These are phyloP conservation scores for Pachypsylla venusta DNA, from an alignment of 1,140 invertebrate species.

Conservation along the genomic window DNA sequence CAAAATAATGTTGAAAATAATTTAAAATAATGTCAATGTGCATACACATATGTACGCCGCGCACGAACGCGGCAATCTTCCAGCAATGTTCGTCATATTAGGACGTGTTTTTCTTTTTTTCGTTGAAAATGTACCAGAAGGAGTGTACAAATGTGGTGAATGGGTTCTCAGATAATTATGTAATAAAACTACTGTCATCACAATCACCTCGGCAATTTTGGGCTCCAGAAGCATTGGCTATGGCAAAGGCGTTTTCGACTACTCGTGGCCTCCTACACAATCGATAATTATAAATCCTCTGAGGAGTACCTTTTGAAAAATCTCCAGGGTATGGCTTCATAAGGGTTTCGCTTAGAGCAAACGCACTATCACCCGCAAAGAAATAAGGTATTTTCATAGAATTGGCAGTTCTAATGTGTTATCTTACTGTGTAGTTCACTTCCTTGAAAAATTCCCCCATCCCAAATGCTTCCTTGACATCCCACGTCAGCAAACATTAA, in stretches of 20 bases:
- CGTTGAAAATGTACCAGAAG: too few relatives aligned
- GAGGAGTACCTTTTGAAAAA: constrained; percentile 29
- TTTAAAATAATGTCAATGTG: too few relatives aligned
- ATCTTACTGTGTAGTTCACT: too few relatives aligned
- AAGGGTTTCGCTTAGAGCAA: constrained; percentile 30
- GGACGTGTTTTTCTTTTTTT: too few relatives aligned
- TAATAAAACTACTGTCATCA: constrained; percentile 24
- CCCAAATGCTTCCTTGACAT: constrained; percentile 25
- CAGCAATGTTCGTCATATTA: too few relatives aligned
- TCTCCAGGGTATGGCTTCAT: constrained; percentile 34
- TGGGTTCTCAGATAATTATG: constrained; percentile 28
- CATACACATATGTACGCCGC: too few relatives aligned
- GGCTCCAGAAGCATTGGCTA: constrained; percentile 28
- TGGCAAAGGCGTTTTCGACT: constrained; percentile 38
- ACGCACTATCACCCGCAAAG: constrained; percentile 36
- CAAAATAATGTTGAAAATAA: too few relatives aligned
- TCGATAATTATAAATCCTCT: constrained; percentile 31
- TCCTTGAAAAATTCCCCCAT: constrained; percentile 31
- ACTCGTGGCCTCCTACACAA: constrained; percentile 29
- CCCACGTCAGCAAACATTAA: constrained; percentile 21
- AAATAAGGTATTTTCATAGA: constrained; percentile 15
- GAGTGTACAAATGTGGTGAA: too few relatives aligned
- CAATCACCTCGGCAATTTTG: constrained; percentile 23
- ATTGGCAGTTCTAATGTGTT: too few relatives aligned
- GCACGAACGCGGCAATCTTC: too few relatives aligned